These are phyloP conservation scores for Lycocorax pyrrhopterus DNA, from an alignment of 2,113 vertebrate genomes.

Conservation along the genomic window DNA sequence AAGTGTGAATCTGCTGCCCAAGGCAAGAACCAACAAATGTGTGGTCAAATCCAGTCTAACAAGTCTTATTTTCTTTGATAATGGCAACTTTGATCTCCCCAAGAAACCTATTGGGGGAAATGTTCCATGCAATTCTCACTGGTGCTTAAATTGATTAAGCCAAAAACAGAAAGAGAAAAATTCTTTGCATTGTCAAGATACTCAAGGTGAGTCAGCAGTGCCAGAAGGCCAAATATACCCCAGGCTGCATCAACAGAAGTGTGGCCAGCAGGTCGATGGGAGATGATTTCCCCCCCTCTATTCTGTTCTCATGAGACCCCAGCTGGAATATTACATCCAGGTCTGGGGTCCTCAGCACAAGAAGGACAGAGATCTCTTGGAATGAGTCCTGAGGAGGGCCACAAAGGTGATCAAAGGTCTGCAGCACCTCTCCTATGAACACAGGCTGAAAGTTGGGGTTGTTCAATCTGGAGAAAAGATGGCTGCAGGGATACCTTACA, in stretches of 20 bases:
- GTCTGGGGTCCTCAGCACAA: not conserved
- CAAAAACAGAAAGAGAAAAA: not conserved
- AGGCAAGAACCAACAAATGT: not conserved
- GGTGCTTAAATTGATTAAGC: not conserved
- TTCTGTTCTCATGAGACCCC: not conserved
- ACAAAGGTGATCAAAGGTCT: not conserved
- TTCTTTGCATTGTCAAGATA: not conserved
- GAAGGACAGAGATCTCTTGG: not conserved
- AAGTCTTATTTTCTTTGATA: constrained; percentile 20
- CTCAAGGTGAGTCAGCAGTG: not conserved
- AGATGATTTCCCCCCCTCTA: not conserved
- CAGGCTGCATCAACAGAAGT: not conserved
- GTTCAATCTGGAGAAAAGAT: not conserved
- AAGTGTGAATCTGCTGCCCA: not conserved
- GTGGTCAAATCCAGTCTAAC: not conserved
- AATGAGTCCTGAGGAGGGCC: rapidly evolving
- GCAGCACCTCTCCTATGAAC: not conserved
- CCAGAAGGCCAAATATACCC: not conserved
- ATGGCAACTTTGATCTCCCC: not conserved
- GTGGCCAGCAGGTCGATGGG: not conserved
- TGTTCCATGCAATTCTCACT: not conserved
- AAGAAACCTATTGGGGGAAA: not conserved
- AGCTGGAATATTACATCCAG: not conserved
- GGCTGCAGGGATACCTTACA: not conserved
- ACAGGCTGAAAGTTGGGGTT: not conserved